Base-by-base conservation (phyloP, 1,140 invertebrate genomes). In the Aphis craccivora region DNA sequence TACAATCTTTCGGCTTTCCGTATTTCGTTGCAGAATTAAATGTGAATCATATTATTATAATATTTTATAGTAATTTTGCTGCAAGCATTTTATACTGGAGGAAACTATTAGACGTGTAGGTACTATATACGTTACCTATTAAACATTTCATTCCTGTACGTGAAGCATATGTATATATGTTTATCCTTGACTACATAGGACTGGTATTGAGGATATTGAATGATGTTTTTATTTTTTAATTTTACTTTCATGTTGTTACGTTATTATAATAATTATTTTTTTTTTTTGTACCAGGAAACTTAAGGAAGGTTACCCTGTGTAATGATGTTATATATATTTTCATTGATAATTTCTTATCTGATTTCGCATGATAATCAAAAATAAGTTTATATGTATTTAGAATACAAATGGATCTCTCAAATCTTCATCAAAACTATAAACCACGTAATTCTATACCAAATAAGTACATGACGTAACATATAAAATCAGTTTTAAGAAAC, bases 191-290 rank as follows among this genome's bases (percentile, higher is more conserved):
- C 30, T n/a, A n/a, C n/a, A n/a, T 48, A 87, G 5, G 25, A 87
- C 18, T 87, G 43, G 43, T 22, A n/a, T 45, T 22, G 30, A 7
- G 14, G 9, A 40, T 45, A 87, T 87, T 45, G 35, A 87, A 87
- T n/a, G 43, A 87, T 30, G 86, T n/a, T 25, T 87, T 84, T 40
- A 84, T n/a, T 40, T 48, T 89, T 88, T 89, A 51, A 35, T 88
- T 88, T 48, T n/a, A 89, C 48, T 53, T 53, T 89, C 48, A 51
- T 53, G 53, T 89, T 18, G 9, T 23, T 53, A 25, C 30, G n/a
- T 60, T 30, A 60, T 60, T 60, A 30, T 30, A 45, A 45, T 60
- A 11, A 9, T 25, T 67, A 67, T 76, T 86, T 22, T 35, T 22
- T 89, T 89, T 35, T 35, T 22, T 89, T 89, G 23, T 48, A 89